Conservation (phyloP, 2,888 invertebrate species). For the Platerodrilus igneus region DNA sequence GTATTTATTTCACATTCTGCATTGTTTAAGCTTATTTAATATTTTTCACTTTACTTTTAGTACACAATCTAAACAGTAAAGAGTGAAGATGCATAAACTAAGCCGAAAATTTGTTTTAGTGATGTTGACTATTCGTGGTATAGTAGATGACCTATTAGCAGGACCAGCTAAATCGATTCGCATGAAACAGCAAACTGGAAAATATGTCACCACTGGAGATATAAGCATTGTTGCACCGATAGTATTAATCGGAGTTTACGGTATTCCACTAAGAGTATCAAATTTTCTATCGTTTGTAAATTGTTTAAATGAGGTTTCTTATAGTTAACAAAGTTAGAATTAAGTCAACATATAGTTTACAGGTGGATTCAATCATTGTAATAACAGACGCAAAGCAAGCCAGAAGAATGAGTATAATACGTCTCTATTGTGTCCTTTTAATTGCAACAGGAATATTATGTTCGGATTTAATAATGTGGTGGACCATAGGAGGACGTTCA, state of each 20-base stretch:
- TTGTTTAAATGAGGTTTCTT: constrained; percentile 14
- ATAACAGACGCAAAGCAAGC: constrained; percentile 13
- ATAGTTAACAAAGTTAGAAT: not conserved
- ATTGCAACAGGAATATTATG: constrained; percentile 6
- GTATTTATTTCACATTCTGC: too few relatives aligned
- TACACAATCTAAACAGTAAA: too few relatives aligned
- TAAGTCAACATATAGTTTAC: not conserved
- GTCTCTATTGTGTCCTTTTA: constrained; percentile 5
- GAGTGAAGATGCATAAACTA: too few relatives aligned
- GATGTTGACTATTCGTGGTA: constrained; percentile 11
- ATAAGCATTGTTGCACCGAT: constrained; percentile 15
- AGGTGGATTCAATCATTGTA: constrained; percentile 15
- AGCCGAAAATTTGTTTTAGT: constrained; percentile 10
- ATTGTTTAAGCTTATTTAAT: too few relatives aligned
- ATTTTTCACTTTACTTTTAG: too few relatives aligned
- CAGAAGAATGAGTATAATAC: constrained; percentile 8
- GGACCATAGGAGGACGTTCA: constrained; percentile 11
- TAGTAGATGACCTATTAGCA: constrained; percentile 14
- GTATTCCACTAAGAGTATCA: constrained; percentile 5
- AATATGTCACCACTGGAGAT: constrained; percentile 15
- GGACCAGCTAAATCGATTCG: constrained; percentile 15
- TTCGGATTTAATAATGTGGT: constrained; percentile 15
- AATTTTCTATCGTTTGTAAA: constrained; percentile 12
- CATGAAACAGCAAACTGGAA: constrained; percentile 15
- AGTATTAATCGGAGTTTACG: constrained; percentile 18